Evolutionary conservation across 2,888 invertebrate genomes (phyloP), one percentile per base, ranked within the genome.

Genomic region (Apomyelois bistriatella): DNA sequence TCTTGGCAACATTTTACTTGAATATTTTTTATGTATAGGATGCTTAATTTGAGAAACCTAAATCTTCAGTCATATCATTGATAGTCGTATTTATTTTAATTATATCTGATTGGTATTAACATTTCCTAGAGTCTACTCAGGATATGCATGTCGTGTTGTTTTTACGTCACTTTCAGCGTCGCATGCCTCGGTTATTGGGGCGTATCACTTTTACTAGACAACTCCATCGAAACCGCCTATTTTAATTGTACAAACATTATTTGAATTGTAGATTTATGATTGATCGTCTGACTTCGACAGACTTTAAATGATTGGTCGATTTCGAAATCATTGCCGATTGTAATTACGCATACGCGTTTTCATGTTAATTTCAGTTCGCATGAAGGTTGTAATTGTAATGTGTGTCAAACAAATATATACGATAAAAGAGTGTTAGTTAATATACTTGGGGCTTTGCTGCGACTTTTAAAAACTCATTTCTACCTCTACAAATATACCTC

Each of bases 191-290:
- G 6, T 46, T 46, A 46, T 46, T 46, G 46, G 46, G 46, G 46
- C 46, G 46, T 46, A 46, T 46, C 46, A 46, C 46, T 46, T 46
- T 46, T 46, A 46, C 46, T 32, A 35, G 46, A 46, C 43, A 3
- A 43, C 46, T 46, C 46, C 32, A 46, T 32, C 32, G 32, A 16
- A 35, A 32, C 46, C 41, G 46, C 32, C 46, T 32, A 16, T 32
- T 32, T 42, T 28, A 22, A 43, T 30, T 35, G 32, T 46, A 35
- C 46, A 30, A 16, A 43, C 42, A 43, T 22, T 41, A 41, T 46
- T 46, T 32, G 46, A 32, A 46, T 46, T 46, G 46, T 46, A 46
- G 32, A 46, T 46, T 46, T 10, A 32, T 46, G 46, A 46, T 46
- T 15, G 46, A 46, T 46, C 12, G 46, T 43, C 22, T 42, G 12